Base-by-base conservation (phyloP, 2,797 vertebrate species). In the Pygocentrus nattereri region DNA sequence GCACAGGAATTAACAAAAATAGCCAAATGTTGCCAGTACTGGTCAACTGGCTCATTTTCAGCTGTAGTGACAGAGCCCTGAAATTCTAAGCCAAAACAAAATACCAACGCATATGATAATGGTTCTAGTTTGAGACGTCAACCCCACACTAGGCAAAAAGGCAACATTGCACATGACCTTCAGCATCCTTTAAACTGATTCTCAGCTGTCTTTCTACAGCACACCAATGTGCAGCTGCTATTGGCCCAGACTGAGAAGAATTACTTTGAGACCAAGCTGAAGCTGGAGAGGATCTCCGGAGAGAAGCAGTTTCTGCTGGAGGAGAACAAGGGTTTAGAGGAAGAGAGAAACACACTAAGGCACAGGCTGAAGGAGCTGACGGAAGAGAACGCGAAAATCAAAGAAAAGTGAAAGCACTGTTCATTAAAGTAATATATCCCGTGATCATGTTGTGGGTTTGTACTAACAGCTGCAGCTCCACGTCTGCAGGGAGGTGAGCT, bases 231-330 rank as follows among this genome's bases (percentile, higher is more conserved):
- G 73, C 92, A 94, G 90, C 86, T 91, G 2, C 44, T 67, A 15
- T 82, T 92, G 54, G 88, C 88, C 0, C 92, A 93, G 85, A 87
- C 88, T 3, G 93, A 95, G 87, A 94, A 90, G 80, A 93, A 80
- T 74, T 93, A 87, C 70, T 95, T 94, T 85, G 93, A 95, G 82
- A 83, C 85, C 5, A 89, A 93, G 88, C 87, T 94, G 89, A 94
- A 94, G 77, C 80, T 95, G 85, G 92, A 95, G 2, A 89, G 92
- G 16, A 74, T 87, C 34, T 89, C 86, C 0, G 91, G 88, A 11
- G 95, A 96, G 84, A 94, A 91, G 31, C 86, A 91, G 82, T 79
- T 88, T 23, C 84, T 92, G 15, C 70, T 89, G 44, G 88, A 92
- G 78, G 94, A 95, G 82, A 94, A 88, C 81, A 74, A 62, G 76